Percentiles rank a stretch among this genome's conserved stretches.
Evolutionary conservation across 2,888 invertebrate genomes (phyloP).

Genomic region (Drosophila siamana): DNA sequence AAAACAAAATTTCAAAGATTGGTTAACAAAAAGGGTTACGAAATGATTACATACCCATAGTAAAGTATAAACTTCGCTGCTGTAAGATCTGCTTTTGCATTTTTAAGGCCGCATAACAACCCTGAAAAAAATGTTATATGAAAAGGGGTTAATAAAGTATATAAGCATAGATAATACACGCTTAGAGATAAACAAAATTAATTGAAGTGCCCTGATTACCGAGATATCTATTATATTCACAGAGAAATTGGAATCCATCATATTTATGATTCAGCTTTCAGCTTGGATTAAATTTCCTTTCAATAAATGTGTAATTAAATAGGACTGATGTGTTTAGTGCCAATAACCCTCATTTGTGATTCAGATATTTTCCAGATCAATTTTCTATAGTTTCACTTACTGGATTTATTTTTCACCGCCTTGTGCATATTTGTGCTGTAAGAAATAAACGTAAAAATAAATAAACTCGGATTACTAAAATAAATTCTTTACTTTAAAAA

Average conservation of each 20-base stretch:
- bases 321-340: not conserved
- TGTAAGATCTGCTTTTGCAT: constrained; percentile 86
- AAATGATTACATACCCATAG: constrained; percentile 71
- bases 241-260: not conserved
- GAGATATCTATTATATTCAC: constrained; percentile 31
- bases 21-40: not conserved
- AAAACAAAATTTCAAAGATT: not conserved
- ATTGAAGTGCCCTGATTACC: constrained; percentile 19
- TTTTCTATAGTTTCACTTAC: constrained; percentile 57
- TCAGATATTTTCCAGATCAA: not conserved
- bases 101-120: constrained; percentile 86
- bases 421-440: constrained; percentile 69
- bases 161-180: constrained; percentile 4
- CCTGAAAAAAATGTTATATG: constrained; percentile 61
- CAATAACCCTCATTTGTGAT: not conserved
- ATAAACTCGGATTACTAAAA: not conserved
- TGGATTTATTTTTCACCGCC: constrained; percentile 76
- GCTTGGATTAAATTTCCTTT: constrained; percentile 1
- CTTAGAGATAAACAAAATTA: constrained; percentile 27
- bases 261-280: not conserved
- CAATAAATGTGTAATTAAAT: not conserved
- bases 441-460: constrained; percentile 9
- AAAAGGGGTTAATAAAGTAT: constrained; percentile 8
- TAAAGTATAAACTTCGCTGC: constrained; percentile 84
- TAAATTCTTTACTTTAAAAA: not conserved